phyloP scores from a whole-genome alignment of 2,113 vertebrate species.

The Tychaedon coryphoeus region DNA sequence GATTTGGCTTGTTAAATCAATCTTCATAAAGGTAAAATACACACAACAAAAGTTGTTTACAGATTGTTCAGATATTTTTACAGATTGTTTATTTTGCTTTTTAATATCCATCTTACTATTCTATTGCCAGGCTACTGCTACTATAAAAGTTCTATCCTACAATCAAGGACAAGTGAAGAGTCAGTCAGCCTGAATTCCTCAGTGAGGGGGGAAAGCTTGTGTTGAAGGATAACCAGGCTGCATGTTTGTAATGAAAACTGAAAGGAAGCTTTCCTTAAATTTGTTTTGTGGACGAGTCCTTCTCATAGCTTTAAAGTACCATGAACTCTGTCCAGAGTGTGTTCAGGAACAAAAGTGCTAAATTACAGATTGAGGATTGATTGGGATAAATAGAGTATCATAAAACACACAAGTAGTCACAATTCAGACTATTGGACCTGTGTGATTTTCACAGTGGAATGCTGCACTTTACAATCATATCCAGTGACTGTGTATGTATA shows the following conservation, averaged over 20 bases:
- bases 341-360: not conserved
- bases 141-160: not conserved
- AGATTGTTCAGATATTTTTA: not conserved
- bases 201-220: not conserved
- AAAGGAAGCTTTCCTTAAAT: not conserved
- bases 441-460: not conserved
- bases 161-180: not conserved
- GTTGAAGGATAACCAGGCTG: not conserved
- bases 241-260: not conserved
- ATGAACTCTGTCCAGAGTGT: not conserved
- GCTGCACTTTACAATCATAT: not conserved
- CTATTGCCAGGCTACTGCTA: not conserved
- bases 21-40: not conserved
- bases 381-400: not conserved
- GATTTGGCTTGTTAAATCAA: not conserved
- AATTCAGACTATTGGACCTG: not conserved
- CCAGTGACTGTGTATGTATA: not conserved
- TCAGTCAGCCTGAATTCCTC: not conserved
- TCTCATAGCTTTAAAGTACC: not conserved
- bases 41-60: not conserved
- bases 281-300: not conserved
- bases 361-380: not conserved
- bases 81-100: not conserved
- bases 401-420: not conserved
- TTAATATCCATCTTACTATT: not conserved